Evolutionary conservation across 2,888 invertebrate genomes (phyloP), one percentile per base, ranked within the genome.

Genomic region (Drosophila eohydei): DNA sequence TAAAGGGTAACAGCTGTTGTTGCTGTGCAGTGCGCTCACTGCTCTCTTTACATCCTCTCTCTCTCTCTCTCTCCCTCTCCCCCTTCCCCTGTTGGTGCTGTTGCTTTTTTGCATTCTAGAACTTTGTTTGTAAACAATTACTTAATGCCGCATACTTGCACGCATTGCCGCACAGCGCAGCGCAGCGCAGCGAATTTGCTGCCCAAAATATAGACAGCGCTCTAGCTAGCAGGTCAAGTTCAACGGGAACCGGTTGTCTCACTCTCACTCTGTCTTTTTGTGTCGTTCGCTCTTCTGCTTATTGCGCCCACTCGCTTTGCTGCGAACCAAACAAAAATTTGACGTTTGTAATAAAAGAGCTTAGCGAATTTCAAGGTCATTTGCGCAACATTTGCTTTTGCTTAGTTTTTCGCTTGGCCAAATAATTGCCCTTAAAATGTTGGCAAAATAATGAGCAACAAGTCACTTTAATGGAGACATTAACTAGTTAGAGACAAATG

Each of bases 71-170:
- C 26, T 21, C 14, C 9, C 36, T 14, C n/a, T 4, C 36, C 58
- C n/a, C 48, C 30, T 9, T 21, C 21, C 21, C 21, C 21, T 21
- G 21, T 38, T 40, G 54, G 16, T 36, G 48, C 30, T 28, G 14
- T 34, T 38, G 52, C 40, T 32, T 40, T 55, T 58, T 41, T 41
- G 48, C n/a, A 11, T 65, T 63, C 54, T 60, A 79, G 78, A 82
- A 82, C 46, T 54, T 74, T 82, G 79, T 81, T 81, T 81, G 74
- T 74, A 82, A 79, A 79, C 78, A 82, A 71, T 64, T 56, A 7
- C 28, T 28, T 61, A 73, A 81, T 65, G 44, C 61, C 67, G 73
- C 67, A 72, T 72, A 48, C 34, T 26, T 63, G 62, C 81, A 67
- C 63, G 73, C 64, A n/a, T 36, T 28, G 51, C 41, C 14, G 34